Evolutionary conservation across 2,113 vertebrate genomes (phyloP).

Genomic region (Pimephales promelas): DNA sequence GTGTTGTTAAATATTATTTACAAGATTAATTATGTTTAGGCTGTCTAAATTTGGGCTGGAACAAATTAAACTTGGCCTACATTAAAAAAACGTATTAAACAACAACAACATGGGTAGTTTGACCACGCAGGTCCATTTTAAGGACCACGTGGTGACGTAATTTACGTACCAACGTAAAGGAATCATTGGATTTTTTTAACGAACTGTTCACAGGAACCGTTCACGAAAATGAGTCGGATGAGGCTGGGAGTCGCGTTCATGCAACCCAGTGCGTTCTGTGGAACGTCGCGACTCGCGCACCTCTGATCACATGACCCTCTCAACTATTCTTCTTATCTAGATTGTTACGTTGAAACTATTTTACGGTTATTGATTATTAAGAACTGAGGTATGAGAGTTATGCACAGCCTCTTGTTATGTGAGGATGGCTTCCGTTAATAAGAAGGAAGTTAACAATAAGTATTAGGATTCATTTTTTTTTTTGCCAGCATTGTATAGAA

Average conservation of each 20-base stretch:
- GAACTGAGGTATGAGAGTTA: background rate
- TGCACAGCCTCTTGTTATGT: background rate
- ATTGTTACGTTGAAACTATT: background rate
- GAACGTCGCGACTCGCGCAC: constrained; percentile 69
- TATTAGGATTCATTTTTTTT: background rate
- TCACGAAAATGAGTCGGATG: background rate
- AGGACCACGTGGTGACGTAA: background rate
- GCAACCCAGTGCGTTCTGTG: background rate
- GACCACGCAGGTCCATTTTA: background rate
- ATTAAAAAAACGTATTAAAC: background rate
- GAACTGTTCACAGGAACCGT: background rate
- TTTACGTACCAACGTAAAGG: background rate
- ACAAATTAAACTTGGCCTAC: background rate
- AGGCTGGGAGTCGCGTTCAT: background rate
- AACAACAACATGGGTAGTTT: background rate
- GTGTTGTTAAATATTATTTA: background rate
- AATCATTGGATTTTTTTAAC: background rate
- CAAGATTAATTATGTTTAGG: too few species aligned
- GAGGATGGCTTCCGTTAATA: background rate
- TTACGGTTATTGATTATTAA: background rate
- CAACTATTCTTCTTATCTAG: constrained; percentile 46
- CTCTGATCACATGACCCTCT: constrained; percentile 50
- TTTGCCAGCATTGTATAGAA: background rate
- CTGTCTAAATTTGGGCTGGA: background rate
- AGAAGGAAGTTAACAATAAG: background rate